Conservation (phyloP, 1,140 invertebrate genomes). For the Philotrypesis tridentata region DNA sequence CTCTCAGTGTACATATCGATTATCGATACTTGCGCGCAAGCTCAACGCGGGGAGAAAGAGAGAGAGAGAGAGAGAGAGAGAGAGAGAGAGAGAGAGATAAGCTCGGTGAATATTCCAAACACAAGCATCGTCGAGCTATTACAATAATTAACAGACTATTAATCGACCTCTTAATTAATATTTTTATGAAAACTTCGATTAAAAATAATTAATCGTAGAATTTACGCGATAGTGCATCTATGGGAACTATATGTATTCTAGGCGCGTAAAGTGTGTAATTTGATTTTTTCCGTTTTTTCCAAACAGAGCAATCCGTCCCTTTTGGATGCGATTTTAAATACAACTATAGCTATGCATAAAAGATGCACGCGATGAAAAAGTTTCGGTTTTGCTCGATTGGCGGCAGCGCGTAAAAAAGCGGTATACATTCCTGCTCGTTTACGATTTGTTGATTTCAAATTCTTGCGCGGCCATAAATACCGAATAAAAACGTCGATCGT, state of each 20-base stretch:
- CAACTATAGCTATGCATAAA: too few species aligned
- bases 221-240: too few species aligned
- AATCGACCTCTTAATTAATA: not conserved
- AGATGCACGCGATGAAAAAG: not conserved
- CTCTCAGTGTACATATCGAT: not conserved
- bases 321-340: too few species aligned
- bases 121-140: not conserved
- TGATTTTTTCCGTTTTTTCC: too few species aligned
- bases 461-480: slow-evolving; percentile 28
- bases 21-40: not conserved
- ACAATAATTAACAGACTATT: not conserved
- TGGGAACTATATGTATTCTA: too few species aligned
- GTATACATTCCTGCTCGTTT: slow-evolving; percentile 4
- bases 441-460: slow-evolving; percentile 38
- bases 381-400: not conserved
- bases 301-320: too few species aligned
- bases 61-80: too few species aligned
- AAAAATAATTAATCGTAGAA: too few species aligned
- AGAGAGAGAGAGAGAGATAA: too few species aligned
- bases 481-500: slow-evolving; percentile 29
- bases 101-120: not conserved
- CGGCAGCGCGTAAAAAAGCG: not conserved
- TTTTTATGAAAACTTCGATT: not conserved
- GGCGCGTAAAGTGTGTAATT: too few species aligned
- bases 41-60: too few species aligned